Evolutionary conservation across 2,797 vertebrate genomes (phyloP).

Genomic region (Anomalospiza imberbis): DNA sequence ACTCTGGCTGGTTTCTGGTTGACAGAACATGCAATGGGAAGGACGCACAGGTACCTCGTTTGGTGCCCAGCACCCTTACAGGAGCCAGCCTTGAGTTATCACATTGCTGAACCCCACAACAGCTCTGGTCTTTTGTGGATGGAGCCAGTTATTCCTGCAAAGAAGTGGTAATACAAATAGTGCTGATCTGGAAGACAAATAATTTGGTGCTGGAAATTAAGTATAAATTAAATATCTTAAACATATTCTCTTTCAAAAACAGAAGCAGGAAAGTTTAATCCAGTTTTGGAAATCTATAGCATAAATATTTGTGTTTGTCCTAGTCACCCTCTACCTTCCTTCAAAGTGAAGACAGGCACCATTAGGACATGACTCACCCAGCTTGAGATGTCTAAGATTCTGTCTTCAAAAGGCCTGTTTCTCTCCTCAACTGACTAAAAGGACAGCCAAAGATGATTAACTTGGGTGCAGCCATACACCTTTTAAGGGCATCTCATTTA

Average conservation of each 20-base stretch:
- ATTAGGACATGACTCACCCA: background rate
- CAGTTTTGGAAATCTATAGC: background rate
- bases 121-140: background rate
- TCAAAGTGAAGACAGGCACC: background rate
- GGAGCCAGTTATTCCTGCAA: background rate
- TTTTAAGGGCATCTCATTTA: background rate
- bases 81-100: background rate
- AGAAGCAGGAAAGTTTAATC: background rate
- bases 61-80: background rate
- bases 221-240: background rate
- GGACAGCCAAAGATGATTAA: background rate
- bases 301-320: background rate
- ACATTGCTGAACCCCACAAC: background rate
- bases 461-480: background rate
- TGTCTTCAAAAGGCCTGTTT: background rate
- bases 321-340: background rate
- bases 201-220: background rate
- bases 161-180: background rate
- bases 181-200: background rate
- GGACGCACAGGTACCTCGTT: background rate
- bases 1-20: background rate
- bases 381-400: background rate
- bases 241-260: background rate
- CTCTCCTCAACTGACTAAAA: background rate
- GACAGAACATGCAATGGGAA: rapidly evolving